Evolutionary conservation across 2,888 invertebrate species (phyloP).

Genomic region (Cantharis rufa): DNA sequence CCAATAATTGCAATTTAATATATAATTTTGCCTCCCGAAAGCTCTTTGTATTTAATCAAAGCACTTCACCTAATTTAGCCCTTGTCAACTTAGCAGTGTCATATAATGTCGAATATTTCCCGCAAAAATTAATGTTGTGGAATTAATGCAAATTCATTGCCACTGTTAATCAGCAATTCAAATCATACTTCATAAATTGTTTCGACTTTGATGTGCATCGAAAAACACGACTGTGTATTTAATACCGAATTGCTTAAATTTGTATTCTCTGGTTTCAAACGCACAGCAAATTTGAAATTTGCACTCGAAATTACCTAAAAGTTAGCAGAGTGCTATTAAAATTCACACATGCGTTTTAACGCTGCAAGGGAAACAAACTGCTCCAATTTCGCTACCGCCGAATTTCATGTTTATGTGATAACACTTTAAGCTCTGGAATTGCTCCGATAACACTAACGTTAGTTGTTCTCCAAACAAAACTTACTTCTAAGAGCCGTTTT

Average conservation of each 20-base stretch:
- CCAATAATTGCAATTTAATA: background rate
- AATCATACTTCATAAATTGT: background rate
- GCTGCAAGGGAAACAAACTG: background rate
- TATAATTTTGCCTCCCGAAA: background rate
- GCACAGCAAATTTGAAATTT: background rate
- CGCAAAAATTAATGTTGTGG: background rate
- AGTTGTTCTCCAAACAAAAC: background rate
- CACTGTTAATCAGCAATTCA: background rate
- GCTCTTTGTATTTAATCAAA: conserved; percentile 1
- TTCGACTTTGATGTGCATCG: background rate
- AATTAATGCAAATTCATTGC: background rate
- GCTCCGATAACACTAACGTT: background rate
- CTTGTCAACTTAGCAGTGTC: background rate
- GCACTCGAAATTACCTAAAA: background rate
- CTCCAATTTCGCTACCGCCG: background rate
- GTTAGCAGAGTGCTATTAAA: background rate
- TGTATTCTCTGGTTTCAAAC: background rate
- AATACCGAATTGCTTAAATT: background rate
- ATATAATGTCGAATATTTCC: background rate
- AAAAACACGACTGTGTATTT: background rate
- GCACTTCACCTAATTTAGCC: background rate
- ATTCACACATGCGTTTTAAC: background rate
- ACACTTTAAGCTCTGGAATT: background rate
- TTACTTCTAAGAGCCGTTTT: too few relatives aligned
- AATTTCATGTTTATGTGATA: background rate